phyloP scores from a whole-genome alignment of 2,888 invertebrate species.

The Belgica antarctica region DNA sequence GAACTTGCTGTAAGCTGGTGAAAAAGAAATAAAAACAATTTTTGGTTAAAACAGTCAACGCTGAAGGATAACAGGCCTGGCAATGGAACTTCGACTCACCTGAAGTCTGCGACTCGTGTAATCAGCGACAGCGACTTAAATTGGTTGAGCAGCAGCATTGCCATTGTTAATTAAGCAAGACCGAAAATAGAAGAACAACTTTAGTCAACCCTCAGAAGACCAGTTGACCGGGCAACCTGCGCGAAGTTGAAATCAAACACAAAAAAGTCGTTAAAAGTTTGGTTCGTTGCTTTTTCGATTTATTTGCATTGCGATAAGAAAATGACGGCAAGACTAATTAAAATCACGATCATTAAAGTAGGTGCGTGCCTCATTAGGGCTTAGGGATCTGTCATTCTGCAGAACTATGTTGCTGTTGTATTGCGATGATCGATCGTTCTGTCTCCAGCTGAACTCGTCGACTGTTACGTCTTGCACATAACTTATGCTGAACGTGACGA shows the following conservation, averaged over 20 bases:
- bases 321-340: no score
- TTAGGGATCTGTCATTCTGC: not conserved
- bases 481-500: not conserved
- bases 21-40: not conserved
- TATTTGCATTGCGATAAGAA: no score
- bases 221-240: no score
- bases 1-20: conserved; percentile 51
- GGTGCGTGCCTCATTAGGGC: not conserved
- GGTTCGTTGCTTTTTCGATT: no score
- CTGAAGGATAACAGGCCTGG: no score
- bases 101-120: not conserved
- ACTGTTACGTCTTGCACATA: conserved; percentile 25
- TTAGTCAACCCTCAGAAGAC: no score
- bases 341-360: not conserved
- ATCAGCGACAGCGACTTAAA: not conserved
- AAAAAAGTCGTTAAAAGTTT: no score
- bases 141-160: not conserved
- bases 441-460: conserved; percentile 22
- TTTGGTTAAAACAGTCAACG: not conserved
- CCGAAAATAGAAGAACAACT: no score
- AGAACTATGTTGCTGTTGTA: conserved; percentile 17
- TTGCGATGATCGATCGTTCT: not conserved
- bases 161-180: no score
- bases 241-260: no score
- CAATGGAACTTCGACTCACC: no score